Percentiles rank a stretch among this genome's conserved stretches.
These are phyloP conservation scores for Denticeps clupeoides DNA, from an alignment of 2,797 vertebrate genomes.

Conservation along the genomic window DNA sequence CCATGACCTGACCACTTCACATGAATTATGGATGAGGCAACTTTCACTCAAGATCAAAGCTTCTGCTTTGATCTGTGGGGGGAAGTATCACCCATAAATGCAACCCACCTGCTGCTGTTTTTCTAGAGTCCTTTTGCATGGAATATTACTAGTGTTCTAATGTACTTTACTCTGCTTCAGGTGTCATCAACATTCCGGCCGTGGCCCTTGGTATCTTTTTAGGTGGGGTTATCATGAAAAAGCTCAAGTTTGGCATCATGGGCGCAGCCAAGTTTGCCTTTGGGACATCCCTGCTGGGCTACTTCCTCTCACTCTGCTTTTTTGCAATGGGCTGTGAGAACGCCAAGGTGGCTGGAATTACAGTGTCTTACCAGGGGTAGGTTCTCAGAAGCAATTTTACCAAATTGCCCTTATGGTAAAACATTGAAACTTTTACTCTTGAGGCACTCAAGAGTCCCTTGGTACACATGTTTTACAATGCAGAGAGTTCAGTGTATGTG, in stretches of 20 bases:
- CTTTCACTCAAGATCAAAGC: background rate
- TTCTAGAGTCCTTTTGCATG: background rate
- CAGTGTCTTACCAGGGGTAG: slow-evolving; percentile 73
- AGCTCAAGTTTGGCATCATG: slow-evolving; percentile 64
- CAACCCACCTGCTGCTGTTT: too few relatives aligned
- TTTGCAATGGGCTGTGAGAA: slow-evolving; percentile 82
- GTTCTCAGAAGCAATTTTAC: background rate
- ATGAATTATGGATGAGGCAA: slow-evolving; percentile 2
- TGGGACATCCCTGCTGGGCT: slow-evolving; percentile 74
- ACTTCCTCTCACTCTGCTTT: slow-evolving; percentile 73
- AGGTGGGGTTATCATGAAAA: slow-evolving; percentile 84
- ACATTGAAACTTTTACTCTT: too few relatives aligned
- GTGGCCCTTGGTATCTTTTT: slow-evolving; percentile 89
- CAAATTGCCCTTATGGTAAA: too few relatives aligned
- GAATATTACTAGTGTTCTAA: too few relatives aligned
- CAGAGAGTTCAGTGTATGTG: too few relatives aligned
- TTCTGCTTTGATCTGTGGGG: background rate
- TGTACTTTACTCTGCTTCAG: slow-evolving; percentile 30
- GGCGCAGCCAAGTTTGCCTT: slow-evolving; percentile 78
- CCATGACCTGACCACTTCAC: slow-evolving; percentile 1
- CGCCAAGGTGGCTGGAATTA: slow-evolving; percentile 75
- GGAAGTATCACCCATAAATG: too few relatives aligned
- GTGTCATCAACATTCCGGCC: slow-evolving; percentile 87
- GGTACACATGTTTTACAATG: too few relatives aligned
- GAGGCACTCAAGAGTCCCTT: too few relatives aligned